These are phyloP conservation scores for Micromys minutus DNA, from an alignment of 2,113 vertebrate genomes.

Conservation along the genomic window DNA sequence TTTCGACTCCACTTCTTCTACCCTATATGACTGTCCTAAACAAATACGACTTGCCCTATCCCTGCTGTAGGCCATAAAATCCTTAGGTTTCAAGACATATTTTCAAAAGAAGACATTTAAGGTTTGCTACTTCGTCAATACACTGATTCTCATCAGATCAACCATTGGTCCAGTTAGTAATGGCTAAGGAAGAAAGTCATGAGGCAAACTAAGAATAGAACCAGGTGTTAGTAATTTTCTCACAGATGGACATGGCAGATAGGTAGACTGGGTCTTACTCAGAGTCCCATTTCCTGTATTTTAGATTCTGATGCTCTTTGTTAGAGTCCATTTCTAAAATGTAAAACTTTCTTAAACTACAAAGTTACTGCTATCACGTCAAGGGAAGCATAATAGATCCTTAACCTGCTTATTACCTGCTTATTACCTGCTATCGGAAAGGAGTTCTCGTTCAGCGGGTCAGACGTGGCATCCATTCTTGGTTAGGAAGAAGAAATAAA, in stretches of 20 bases:
- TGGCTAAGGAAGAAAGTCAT: neutral
- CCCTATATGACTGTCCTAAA: neutral
- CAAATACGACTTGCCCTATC: neutral
- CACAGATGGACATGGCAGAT: neutral
- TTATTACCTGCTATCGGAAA: slow-evolving; percentile 2
- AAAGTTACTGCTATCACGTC: neutral
- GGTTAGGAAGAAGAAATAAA: slow-evolving; percentile 52
- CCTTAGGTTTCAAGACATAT: neutral
- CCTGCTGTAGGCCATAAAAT: neutral
- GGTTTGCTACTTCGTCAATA: neutral
- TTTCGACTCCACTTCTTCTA: neutral
- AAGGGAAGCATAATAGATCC: slow-evolving; percentile 40
- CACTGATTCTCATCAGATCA: neutral
- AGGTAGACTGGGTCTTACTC: neutral
- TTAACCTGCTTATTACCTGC: slow-evolving; percentile 2
- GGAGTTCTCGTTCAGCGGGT: slow-evolving; percentile 37
- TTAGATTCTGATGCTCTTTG: neutral
- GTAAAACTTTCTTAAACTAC: neutral
- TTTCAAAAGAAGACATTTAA: neutral
- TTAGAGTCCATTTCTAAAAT: neutral
- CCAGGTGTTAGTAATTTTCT: neutral
- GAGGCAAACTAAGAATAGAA: neutral
- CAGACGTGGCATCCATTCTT: slow-evolving; percentile 50
- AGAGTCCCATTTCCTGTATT: neutral
- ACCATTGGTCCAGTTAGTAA: neutral